These are phyloP conservation scores for Latrodectus elegans DNA, from an alignment of 2,888 invertebrate genomes.

Conservation along the genomic window DNA sequence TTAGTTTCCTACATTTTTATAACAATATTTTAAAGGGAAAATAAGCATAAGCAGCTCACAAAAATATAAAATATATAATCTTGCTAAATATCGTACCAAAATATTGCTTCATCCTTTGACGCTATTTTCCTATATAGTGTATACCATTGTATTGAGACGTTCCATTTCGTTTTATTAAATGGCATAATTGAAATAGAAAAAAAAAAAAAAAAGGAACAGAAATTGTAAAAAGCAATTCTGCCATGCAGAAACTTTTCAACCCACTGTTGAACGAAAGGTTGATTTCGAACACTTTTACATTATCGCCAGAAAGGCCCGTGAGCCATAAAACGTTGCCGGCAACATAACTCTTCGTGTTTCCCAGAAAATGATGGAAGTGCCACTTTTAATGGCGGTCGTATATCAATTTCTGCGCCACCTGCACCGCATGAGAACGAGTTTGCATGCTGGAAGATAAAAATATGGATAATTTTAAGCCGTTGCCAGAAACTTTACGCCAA, in stretches of 20 bases:
- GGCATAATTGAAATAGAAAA: not conserved
- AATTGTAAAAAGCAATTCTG: conserved; percentile 9
- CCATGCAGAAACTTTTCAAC: conserved; percentile 1
- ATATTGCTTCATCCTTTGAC: too few species aligned
- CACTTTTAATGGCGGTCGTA: conserved; percentile 57
- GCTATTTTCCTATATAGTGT: too few species aligned
- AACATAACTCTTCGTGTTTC: conserved; percentile 52
- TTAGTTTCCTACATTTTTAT: too few species aligned
- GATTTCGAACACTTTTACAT: conserved; percentile 28
- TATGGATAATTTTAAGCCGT: conserved; percentile 37
- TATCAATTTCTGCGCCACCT: conserved; percentile 66
- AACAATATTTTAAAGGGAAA: too few species aligned
- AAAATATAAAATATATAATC: too few species aligned
- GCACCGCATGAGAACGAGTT: conserved; percentile 28
- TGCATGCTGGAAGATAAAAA: conserved; percentile 40
- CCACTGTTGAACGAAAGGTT: not conserved
- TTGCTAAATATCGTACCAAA: too few species aligned
- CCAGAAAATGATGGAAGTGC: conserved; percentile 63
- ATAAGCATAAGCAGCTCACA: too few species aligned
- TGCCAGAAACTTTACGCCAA: conserved; percentile 3
- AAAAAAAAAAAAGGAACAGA: not conserved
- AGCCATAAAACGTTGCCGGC: conserved; percentile 57
- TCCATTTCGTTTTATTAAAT: too few species aligned
- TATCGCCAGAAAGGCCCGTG: conserved; percentile 28
- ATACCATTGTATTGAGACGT: too few species aligned